These are phyloP conservation scores for Lordiphosa andalusiaca DNA, from an alignment of 2,888 invertebrate genomes.

Conservation along the genomic window DNA sequence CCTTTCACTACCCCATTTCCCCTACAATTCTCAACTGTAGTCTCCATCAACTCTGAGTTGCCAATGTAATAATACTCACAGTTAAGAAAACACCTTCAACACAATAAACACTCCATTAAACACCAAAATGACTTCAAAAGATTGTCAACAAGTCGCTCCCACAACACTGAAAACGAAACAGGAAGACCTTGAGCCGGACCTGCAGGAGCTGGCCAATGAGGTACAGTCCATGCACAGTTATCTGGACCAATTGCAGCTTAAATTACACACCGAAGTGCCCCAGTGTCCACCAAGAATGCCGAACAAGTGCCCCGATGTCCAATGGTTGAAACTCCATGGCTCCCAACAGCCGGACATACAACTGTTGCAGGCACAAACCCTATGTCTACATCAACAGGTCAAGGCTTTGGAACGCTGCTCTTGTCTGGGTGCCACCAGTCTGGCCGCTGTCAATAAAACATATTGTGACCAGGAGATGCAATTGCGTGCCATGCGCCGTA, in stretches of 20 bases:
- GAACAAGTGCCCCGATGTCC: background rate
- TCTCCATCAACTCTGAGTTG: no score
- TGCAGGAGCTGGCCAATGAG: background rate
- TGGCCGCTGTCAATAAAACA: background rate
- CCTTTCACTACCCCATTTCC: no score
- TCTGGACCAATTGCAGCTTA: background rate
- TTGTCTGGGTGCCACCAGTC: background rate
- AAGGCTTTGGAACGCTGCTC: background rate
- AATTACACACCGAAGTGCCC: background rate
- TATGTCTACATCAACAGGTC: background rate
- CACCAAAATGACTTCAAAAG: no score
- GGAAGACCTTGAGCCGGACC: background rate
- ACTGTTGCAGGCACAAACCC: background rate
- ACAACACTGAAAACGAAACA: no score
- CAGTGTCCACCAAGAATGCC: background rate
- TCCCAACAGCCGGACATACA: slow-evolving; percentile 2
- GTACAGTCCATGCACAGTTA: background rate
- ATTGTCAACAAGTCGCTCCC: no score
- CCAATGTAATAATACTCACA: no score
- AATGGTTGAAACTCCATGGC: slow-evolving; percentile 1
- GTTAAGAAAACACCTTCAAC: no score
- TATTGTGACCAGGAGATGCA: background rate
- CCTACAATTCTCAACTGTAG: no score
- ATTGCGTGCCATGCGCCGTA: background rate
- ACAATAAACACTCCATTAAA: no score